Percentiles rank a stretch among this genome's conserved stretches.
Evolutionary conservation across 2,797 vertebrate species (phyloP).

Genomic region (Prionace glauca): DNA sequence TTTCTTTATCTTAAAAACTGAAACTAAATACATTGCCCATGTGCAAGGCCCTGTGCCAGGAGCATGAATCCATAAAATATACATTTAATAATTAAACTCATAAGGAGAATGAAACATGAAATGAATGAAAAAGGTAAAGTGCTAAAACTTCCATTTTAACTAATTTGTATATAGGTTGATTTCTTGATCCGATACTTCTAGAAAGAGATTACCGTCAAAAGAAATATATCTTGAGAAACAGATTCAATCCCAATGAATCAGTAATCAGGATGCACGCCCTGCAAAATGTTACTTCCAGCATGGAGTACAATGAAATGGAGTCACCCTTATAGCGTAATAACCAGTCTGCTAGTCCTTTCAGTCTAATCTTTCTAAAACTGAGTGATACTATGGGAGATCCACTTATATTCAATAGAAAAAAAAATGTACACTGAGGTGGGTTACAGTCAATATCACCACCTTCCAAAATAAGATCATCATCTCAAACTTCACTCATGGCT

Average conservation of each 20-base stretch:
- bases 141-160: background rate
- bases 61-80: background rate
- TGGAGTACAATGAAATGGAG: background rate
- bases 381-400: background rate
- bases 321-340: background rate
- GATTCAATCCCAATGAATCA: background rate
- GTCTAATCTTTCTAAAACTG: background rate
- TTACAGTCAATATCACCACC: background rate
- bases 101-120: background rate
- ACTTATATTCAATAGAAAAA: background rate
- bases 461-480: background rate
- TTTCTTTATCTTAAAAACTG: background rate
- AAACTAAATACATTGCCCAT: background rate
- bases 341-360: background rate
- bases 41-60: background rate
- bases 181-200: background rate
- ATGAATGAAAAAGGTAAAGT: background rate
- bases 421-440: background rate
- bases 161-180: background rate
- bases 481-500: background rate
- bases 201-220: background rate
- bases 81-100: background rate
- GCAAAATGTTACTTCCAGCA: background rate
- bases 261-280: background rate
- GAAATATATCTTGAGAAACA: background rate